Evolutionary conservation across 2,113 vertebrate species (phyloP), one percentile per base, ranked within the genome.

Genomic region (Pseudorasbora parva): DNA sequence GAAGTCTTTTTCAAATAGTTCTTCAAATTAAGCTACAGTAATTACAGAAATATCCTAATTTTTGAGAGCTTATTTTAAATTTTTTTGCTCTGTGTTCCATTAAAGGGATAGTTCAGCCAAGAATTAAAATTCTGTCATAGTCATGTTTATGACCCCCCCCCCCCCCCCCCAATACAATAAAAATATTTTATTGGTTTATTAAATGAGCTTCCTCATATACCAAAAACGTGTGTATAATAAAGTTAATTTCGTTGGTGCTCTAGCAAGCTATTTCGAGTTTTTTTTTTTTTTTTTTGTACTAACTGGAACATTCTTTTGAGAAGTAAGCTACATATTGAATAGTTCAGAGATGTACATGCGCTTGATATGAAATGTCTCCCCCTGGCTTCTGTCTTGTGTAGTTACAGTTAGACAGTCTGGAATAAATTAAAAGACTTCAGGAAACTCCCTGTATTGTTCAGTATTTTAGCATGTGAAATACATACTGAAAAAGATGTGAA

Each of bases 361-460:
- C 7, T 60, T 77, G 11, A 27, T 43, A 9, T 30, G 41, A 79
- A 60, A 66, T 49, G 77, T 45, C 77, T 64, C 77, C 43, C 37
- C 25, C 77, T 79, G 23, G 41, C 23, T 30, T 79, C 59, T 2
- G 4, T 49, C 15, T 64, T 33, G 17, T 30, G 59, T 79, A 64
- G 43, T 49, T 49, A 64, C 77, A 49, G 37, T 64, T 64, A 14
- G 3, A 51, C 23, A 47, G 1, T 57, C 30, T 11, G 12, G 19
- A 37, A 19, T 30, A 2, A 30, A 56, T 25, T 11, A 75, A 33
- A 30, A 68, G 17, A 54, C 8, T 54, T 14, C 1, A 30, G 45
- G 30, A 41, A 56, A 76, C 5, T 37, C 11, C 17, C 23, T 37
- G 33, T 37, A 37, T 57, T 57, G 30, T 76, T 51, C 11, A 54